These are phyloP conservation scores for Cephus sareptanus DNA, from an alignment of 2,888 invertebrate genomes.

Conservation along the genomic window DNA sequence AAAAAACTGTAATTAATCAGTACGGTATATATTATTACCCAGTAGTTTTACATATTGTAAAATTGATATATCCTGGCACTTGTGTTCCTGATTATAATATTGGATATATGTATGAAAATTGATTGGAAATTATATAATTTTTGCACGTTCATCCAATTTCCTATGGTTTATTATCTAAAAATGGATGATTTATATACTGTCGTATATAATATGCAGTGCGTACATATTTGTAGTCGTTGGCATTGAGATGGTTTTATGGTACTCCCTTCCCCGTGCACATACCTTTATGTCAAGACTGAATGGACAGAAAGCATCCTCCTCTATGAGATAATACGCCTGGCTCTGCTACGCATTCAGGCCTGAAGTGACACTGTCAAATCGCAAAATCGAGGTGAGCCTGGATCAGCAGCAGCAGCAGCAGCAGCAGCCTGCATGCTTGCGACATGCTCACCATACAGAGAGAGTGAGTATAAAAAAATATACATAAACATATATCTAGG, in stretches of 20 bases:
- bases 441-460: constrained; percentile 51
- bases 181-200: neutral
- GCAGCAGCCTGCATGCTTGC: neutral
- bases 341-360: constrained; percentile 42
- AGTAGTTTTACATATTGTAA: neutral
- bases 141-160: neutral
- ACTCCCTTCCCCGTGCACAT: constrained; percentile 44
- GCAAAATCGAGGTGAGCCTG: constrained; percentile 34
- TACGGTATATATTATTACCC: neutral
- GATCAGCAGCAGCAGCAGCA: neutral
- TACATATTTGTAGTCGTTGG: constrained; percentile 44
- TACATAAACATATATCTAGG: neutral
- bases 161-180: neutral
- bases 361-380: constrained; percentile 41
- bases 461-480: constrained; percentile 41
- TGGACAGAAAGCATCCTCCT: constrained; percentile 49
- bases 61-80: neutral
- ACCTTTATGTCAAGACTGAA: constrained; percentile 53
- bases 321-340: constrained; percentile 55
- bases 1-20: neutral
- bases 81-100: neutral
- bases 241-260: constrained; percentile 49
- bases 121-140: neutral
- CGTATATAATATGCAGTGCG: constrained; percentile 26
- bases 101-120: neutral